Base-by-base conservation (phyloP, 2,113 vertebrate species). In the Psilopsiagon aymara region DNA sequence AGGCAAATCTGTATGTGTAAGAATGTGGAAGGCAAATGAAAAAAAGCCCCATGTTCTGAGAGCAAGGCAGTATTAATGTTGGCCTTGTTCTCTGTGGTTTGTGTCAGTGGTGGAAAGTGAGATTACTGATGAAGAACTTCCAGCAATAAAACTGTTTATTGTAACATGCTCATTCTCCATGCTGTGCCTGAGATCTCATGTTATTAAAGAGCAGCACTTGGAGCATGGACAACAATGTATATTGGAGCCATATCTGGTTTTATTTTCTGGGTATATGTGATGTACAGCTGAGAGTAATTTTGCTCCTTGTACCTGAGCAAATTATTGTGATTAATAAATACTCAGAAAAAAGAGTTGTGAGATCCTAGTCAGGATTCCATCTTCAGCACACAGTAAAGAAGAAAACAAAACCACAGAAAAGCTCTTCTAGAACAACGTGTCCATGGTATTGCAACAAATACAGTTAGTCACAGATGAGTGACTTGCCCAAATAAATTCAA, bases 401-500 rank as follows among this genome's bases (percentile, higher is more conserved):
- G 3, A 49, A 53, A 82, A 88, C 88, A 68, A 35, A 60, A 77
- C 51, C 25, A 77, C 5, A 77, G 18, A 83, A 91, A 80, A 88
- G 3, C 5, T 90, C 16, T 64, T 80, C 53, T 83, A 73, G 64
- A 86, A 68, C 28, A 77, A 24, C 11, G 60, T 86, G 60, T 81
- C 76, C 82, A 17, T 64, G 51, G 71, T 27, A 39, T 67, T 82
- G 59, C 66, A 83, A 60, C 33, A 94, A 83, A 86, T 86, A 67
- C 25, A 84, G 75, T 91, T 84, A 94, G 27, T 79, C 70, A 94
- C 83, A 96, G 68, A 92, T 86, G 28, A 88, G 23, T 77, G 77
- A 59, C 31, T 92, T 90, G 33, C 18, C 35, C 28, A 83, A 90
- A 86, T 80, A 90, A 90, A 81, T 51, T 80, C 28, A 77, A 88